Evolutionary conservation across 2,113 vertebrate species (phyloP).

Genomic region (Sclerurus mexicanus): DNA sequence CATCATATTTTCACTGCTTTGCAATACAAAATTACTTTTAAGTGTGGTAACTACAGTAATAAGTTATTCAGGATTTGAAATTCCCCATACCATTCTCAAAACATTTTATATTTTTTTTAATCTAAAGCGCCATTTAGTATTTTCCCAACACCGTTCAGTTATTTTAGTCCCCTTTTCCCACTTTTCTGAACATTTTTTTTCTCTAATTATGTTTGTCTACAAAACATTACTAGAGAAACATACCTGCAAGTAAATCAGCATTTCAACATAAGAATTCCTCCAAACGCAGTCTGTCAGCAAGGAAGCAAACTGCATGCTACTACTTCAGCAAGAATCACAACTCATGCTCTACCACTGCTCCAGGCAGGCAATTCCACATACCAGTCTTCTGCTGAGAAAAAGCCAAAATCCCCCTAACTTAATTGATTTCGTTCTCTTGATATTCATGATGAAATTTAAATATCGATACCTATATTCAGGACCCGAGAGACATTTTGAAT

Average conservation of each 20-base stretch:
- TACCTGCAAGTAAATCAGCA: not conserved
- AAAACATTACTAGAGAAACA: not conserved
- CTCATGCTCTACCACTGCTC: not conserved
- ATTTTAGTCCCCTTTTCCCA: not conserved
- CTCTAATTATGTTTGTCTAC: not conserved
- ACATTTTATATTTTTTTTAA: fast-evolving
- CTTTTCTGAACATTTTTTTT: not conserved
- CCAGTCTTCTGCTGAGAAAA: not conserved
- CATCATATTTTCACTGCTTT: not conserved
- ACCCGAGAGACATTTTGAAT: not conserved
- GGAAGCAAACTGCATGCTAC: not conserved
- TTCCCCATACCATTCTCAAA: not conserved
- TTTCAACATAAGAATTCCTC: not conserved
- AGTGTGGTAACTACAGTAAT: not conserved
- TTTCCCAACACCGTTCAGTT: not conserved
- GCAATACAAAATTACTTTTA: not conserved
- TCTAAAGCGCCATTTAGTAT: not conserved
- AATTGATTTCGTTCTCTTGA: not conserved
- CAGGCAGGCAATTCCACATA: not conserved
- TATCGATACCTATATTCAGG: not conserved
- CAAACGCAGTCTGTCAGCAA: not conserved
- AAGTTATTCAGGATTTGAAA: not conserved
- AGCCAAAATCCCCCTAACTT: not conserved
- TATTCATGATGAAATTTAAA: not conserved
- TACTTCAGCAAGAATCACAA: not conserved